phyloP scores from a whole-genome alignment of 2,797 vertebrate genomes.

The Lithobates pipiens region DNA sequence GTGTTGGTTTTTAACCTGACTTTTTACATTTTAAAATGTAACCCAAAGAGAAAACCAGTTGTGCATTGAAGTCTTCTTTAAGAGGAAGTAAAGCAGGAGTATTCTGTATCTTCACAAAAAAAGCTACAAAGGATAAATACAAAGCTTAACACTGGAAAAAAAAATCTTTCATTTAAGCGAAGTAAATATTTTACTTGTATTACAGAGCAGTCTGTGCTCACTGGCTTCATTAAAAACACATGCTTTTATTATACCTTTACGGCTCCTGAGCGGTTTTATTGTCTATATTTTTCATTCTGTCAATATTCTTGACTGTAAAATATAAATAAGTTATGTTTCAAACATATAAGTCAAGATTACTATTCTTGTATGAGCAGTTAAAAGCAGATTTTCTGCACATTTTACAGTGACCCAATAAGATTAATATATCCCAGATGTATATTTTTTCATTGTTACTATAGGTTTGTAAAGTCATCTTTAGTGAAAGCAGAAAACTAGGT shows the following conservation, averaged over 20 bases:
- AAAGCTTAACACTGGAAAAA: neutral
- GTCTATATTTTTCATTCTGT: neutral
- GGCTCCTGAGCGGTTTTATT: neutral
- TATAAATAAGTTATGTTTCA: neutral
- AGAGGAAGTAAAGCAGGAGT: too few species aligned
- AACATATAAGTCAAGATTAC: neutral
- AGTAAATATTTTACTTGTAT: constrained; percentile 1
- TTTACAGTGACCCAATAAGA: neutral
- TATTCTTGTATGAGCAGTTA: neutral
- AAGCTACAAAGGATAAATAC: neutral
- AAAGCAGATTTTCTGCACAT: neutral
- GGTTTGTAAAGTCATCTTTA: neutral
- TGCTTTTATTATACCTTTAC: neutral
- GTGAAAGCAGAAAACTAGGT: neutral
- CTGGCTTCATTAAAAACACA: neutral
- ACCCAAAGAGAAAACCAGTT: too few species aligned
- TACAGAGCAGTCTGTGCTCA: neutral
- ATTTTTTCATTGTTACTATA: neutral
- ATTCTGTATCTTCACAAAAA: neutral
- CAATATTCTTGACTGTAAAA: neutral
- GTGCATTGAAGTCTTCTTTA: too few species aligned
- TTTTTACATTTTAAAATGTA: too few species aligned
- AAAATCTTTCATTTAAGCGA: neutral
- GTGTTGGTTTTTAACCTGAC: too few species aligned
- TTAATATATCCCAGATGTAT: neutral